phyloP scores from a whole-genome alignment of 2,113 vertebrate species.

The Ardeotis arabs region DNA sequence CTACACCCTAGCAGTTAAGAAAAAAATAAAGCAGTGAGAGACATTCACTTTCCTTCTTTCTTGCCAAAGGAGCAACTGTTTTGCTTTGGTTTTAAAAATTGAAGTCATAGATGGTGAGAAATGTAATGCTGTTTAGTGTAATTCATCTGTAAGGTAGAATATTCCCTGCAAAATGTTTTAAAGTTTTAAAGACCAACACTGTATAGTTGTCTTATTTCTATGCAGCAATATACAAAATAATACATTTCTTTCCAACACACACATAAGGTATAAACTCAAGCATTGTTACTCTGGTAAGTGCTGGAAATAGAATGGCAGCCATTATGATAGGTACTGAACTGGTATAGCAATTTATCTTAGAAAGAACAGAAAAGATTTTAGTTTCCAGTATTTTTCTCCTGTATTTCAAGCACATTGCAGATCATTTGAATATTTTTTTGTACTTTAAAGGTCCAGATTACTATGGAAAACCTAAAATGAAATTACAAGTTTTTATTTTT shows the following conservation, averaged over 20 bases:
- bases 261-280: background rate
- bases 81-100: constrained; percentile 1
- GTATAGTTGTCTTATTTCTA: background rate
- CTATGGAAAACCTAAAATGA: constrained; percentile 26
- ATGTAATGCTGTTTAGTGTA: background rate
- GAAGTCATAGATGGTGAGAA: background rate
- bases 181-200: background rate
- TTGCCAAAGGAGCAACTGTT: background rate
- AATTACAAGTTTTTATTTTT: constrained; percentile 29
- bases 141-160: background rate
- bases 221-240: background rate
- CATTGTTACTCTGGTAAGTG: background rate
- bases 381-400: background rate
- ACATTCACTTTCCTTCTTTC: background rate
- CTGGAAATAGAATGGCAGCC: background rate
- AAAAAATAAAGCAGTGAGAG: background rate
- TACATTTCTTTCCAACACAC: background rate
- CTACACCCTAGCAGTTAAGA: background rate
- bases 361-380: background rate
- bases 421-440: background rate
- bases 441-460: background rate
- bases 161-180: background rate
- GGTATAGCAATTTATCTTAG: background rate
- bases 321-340: background rate
- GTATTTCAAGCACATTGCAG: background rate